Percentiles rank a stretch among this genome's conserved stretches.
Conservation (phyloP, 2,888 invertebrate genomes). For the Agrotis clavis region DNA sequence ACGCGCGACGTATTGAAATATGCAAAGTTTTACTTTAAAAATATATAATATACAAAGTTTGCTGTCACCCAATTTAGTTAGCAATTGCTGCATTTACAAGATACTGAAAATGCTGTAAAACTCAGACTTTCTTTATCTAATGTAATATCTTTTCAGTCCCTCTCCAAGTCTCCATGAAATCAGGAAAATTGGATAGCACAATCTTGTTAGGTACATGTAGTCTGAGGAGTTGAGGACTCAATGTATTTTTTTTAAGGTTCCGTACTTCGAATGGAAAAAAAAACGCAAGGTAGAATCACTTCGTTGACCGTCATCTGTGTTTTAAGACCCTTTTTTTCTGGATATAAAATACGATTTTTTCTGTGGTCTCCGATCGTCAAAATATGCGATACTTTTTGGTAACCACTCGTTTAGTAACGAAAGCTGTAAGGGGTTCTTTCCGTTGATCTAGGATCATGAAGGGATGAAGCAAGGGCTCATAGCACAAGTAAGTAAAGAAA, state of each 20-base stretch:
- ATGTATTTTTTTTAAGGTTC: background rate
- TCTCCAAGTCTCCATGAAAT: constrained; percentile 1
- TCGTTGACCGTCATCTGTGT: too few species aligned
- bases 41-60: constrained; percentile 4
- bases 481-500: too few species aligned
- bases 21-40: constrained; percentile 31
- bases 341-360: too few species aligned
- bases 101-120: constrained; percentile 24
- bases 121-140: constrained; percentile 21
- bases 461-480: too few species aligned
- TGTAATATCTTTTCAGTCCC: constrained; percentile 25
- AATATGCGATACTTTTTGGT: too few species aligned
- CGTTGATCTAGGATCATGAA: too few species aligned
- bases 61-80: constrained; percentile 19
- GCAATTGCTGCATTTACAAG: constrained; percentile 24
- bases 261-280: too few species aligned
- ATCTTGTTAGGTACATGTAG: constrained; percentile 14
- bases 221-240: background rate
- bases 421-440: too few species aligned
- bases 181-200: constrained; percentile 29
- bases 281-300: too few species aligned
- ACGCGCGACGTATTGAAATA: constrained; percentile 15
- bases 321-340: too few species aligned
- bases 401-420: too few species aligned
- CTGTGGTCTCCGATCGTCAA: too few species aligned